A percentile compares a stretch with the other conserved stretches of the same genome.
These are phyloP conservation scores for Cossypha heuglini DNA, from an alignment of 2,797 vertebrate species.

Conservation along the genomic window DNA sequence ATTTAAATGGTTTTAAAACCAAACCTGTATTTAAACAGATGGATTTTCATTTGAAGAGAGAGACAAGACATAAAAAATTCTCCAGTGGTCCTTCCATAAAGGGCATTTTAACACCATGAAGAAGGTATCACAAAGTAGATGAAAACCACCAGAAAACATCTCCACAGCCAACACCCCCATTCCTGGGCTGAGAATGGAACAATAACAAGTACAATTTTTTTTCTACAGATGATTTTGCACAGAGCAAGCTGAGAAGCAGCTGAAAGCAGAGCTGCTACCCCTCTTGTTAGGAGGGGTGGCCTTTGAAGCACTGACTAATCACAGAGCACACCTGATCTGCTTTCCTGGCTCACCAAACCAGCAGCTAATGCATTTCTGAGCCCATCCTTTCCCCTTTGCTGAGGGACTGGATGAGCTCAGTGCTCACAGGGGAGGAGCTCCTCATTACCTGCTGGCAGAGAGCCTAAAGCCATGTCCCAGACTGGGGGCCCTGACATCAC, in stretches of 20 bases:
- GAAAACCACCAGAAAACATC: background rate
- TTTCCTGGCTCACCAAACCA: background rate
- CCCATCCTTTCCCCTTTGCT: background rate
- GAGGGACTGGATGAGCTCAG: background rate
- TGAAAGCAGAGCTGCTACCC: background rate
- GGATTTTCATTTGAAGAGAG: background rate
- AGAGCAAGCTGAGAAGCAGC: background rate
- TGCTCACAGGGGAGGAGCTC: background rate
- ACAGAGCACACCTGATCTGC: background rate
- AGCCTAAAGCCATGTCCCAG: background rate
- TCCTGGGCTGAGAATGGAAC: background rate
- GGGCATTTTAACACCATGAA: background rate
- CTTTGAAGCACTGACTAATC: background rate
- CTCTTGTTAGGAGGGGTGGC: background rate
- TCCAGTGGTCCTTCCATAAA: background rate
- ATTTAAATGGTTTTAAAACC: background rate
- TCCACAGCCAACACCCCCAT: background rate
- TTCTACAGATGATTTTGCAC: background rate
- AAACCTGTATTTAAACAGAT: background rate
- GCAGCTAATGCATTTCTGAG: background rate
- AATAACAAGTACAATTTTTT: background rate
- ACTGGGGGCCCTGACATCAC: background rate
- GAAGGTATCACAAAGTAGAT: background rate
- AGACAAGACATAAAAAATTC: background rate
- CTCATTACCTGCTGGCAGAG: fast-evolving